Evolutionary conservation across 2,888 invertebrate genomes (phyloP), one percentile per base, ranked within the genome.

Genomic region (Mimumesa dahlbomi): DNA sequence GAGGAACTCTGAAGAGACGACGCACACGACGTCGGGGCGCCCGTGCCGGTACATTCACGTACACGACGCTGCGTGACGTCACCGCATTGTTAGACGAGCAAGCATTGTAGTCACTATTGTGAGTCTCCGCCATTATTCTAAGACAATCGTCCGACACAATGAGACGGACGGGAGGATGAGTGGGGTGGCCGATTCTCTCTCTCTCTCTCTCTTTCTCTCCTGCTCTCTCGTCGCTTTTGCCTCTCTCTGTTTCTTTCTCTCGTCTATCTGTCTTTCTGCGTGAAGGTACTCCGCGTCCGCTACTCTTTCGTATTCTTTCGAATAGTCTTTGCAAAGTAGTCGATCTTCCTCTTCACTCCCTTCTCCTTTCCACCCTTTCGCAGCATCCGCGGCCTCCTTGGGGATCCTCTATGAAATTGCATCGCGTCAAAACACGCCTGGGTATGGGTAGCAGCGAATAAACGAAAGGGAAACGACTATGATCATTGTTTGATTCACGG

Each of bases 81-180:
- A 88, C 85, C 84, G 88, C 88, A 89, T 89, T 89, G 89, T 89
- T 89, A 88, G 89, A 89, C 87, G 88, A 88, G 89, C 88, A 86
- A 89, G 89, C 89, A 89, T 89, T 89, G 89, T 89, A 89, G 87
- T 89, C 88, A 89, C 89, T 89, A 88, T 89, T 89, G 89, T 89
- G 89, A 89, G 89, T 88, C 89, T 86, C 85, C 86, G 88, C 89
- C 88, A 89, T 89, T 89, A 89, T 89, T 89, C 89, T 89, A 89
- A 89, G 89, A 89, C 89, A 89, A 89, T 89, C 89, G 89, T 89
- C 89, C 88, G 85, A 88, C 88, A 89, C 89, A 89, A 89, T 89
- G 88, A 89, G 88, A 88, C 86, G 85, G 85, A 86, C 85, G 85
- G 84, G 84, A 86, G 85, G 83, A 85, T 83, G 85, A 85, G 85